Evolutionary conservation across 2,888 invertebrate genomes (phyloP).

Genomic region (Molorchus minor): DNA sequence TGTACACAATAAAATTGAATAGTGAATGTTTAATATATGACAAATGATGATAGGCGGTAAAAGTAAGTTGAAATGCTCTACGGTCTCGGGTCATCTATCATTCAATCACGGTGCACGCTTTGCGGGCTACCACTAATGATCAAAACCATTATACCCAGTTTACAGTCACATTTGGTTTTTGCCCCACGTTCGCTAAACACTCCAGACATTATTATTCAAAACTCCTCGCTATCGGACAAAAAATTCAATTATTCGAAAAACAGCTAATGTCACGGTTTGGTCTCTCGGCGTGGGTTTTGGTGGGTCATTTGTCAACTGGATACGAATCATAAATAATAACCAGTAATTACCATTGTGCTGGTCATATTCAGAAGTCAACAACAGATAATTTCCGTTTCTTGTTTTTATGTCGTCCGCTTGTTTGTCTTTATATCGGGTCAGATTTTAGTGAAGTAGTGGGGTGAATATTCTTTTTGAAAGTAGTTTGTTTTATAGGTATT

Average conservation of each 20-base stretch:
- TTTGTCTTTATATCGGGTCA: too few species aligned
- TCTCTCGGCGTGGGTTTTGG: slow-evolving; percentile 12
- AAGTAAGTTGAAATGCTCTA: slow-evolving; percentile 43
- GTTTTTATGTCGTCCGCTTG: background rate
- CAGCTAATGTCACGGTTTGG: slow-evolving; percentile 20
- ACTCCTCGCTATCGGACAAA: slow-evolving; percentile 20
- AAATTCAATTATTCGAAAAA: slow-evolving; percentile 43
- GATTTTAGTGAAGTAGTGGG: too few species aligned
- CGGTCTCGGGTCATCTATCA: slow-evolving; percentile 54
- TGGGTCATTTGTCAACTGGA: slow-evolving; percentile 18
- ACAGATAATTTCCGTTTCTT: background rate
- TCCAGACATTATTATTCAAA: slow-evolving; percentile 26
- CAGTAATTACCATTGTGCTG: slow-evolving; percentile 10
- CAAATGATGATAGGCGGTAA: slow-evolving; percentile 44
- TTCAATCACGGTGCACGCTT: slow-evolving; percentile 50
- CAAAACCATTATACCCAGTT: slow-evolving; percentile 52
- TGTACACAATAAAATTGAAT: slow-evolving; percentile 15
- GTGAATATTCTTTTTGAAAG: too few species aligned
- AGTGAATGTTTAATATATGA: slow-evolving; percentile 44
- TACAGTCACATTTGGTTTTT: slow-evolving; percentile 29
- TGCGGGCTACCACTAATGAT: slow-evolving; percentile 53
- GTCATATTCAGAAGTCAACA: slow-evolving; percentile 1
- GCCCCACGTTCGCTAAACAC: slow-evolving; percentile 21
- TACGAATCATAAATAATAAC: slow-evolving; percentile 19
- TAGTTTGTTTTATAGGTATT: too few species aligned